These are phyloP conservation scores for Brachirus orientalis DNA, from an alignment of 2,113 vertebrate genomes.

Conservation along the genomic window DNA sequence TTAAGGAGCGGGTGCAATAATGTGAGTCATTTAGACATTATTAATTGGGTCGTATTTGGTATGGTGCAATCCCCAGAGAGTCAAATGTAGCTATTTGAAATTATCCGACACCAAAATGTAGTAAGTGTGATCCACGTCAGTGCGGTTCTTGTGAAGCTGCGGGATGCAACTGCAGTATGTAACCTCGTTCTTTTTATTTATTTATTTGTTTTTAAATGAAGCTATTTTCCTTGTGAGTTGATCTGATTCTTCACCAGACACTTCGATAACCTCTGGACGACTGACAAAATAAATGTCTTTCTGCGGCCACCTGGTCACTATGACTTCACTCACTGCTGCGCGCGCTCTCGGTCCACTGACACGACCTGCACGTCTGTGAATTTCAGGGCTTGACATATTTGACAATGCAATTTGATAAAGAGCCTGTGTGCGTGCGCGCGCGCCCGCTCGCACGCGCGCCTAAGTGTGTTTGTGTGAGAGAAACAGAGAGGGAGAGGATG, in stretches of 20 bases:
- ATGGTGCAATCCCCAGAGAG: constrained; percentile 28
- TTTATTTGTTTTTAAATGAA: constrained; percentile 20
- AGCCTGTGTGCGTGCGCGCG: constrained; percentile 34
- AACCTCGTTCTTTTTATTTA: constrained; percentile 19
- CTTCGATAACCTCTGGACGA: constrained; percentile 1
- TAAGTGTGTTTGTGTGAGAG: constrained; percentile 7
- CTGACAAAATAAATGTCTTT: constrained; percentile 4
- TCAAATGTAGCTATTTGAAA: constrained; percentile 18
- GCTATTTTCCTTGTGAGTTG: constrained; percentile 33
- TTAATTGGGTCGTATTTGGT: constrained; percentile 60
- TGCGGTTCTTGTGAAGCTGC: constrained; percentile 27
- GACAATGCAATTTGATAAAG: constrained; percentile 74
- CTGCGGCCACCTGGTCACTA: constrained; percentile 15
- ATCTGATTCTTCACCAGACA: constrained; percentile 31
- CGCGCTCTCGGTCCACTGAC: constrained; percentile 31
- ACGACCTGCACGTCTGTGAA: constrained; percentile 54
- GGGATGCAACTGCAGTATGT: constrained; percentile 47
- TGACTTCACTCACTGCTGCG: constrained; percentile 15
- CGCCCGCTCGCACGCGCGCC: constrained; percentile 2
- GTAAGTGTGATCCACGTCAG: constrained; percentile 8
- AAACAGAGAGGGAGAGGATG: constrained; percentile 66
- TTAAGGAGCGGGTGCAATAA: constrained; percentile 51
- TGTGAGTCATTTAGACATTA: constrained; percentile 69
- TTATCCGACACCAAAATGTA: constrained; percentile 11
- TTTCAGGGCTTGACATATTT: constrained; percentile 66